phyloP scores from a whole-genome alignment of 1,140 invertebrate genomes.

The Phymastichus coffea region DNA sequence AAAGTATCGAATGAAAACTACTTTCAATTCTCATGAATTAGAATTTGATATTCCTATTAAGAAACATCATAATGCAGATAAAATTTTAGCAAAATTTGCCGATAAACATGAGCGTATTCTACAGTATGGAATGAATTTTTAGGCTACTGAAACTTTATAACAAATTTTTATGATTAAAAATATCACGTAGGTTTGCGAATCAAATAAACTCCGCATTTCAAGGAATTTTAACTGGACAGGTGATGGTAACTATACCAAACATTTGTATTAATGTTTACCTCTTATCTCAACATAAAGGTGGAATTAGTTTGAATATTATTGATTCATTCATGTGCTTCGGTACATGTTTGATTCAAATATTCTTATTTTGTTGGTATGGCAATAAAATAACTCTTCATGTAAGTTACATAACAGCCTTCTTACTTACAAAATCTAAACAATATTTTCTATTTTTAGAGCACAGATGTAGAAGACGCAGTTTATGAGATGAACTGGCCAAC shows the following conservation, averaged over 20 bases:
- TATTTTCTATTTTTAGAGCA: constrained; percentile 8
- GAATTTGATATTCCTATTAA: too few relatives aligned
- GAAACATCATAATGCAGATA: too few relatives aligned
- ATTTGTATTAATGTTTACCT: constrained; percentile 11
- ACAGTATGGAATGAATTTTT: too few relatives aligned
- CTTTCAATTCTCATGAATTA: too few relatives aligned
- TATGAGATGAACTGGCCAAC: constrained; percentile 12
- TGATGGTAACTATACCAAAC: neutral
- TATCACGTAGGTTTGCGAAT: too few relatives aligned
- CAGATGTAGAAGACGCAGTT: constrained; percentile 8
- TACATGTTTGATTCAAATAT: neutral
- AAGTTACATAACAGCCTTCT: neutral
- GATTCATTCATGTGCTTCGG: neutral
- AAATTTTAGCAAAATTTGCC: too few relatives aligned
- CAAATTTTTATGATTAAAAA: too few relatives aligned
- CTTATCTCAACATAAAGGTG: neutral
- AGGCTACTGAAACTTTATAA: too few relatives aligned
- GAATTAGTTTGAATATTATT: neutral
- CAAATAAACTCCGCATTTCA: neutral
- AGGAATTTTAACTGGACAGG: neutral
- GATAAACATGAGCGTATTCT: too few relatives aligned
- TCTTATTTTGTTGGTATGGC: constrained; percentile 13
- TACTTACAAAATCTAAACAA: neutral
- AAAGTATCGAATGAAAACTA: too few relatives aligned
- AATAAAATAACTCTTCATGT: constrained; percentile 14